Percentiles rank a stretch among this genome's conserved stretches.
phyloP scores from a whole-genome alignment of 2,113 vertebrate species.

The Callithrix jacchus region DNA sequence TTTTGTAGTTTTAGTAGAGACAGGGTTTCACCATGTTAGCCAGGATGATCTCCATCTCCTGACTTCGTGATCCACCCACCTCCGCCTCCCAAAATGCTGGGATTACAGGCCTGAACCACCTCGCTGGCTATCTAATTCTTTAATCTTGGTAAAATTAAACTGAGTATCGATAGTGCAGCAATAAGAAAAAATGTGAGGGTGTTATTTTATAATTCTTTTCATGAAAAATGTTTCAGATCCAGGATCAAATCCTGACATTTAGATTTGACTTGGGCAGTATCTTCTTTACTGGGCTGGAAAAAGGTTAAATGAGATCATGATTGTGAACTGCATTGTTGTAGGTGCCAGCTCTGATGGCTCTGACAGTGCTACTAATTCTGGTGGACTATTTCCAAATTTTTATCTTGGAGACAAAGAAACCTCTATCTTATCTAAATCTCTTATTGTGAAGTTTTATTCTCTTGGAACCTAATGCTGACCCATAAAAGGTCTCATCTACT shows the following conservation, averaged over 20 bases:
- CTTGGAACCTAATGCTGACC: background rate
- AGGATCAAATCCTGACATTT: background rate
- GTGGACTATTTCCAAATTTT: background rate
- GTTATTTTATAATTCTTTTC: background rate
- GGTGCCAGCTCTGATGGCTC: background rate
- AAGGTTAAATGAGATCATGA: background rate
- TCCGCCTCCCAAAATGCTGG: too few species aligned
- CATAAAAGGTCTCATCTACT: background rate
- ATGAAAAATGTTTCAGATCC: background rate
- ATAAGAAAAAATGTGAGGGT: background rate
- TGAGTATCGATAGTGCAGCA: background rate
- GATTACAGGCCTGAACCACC: too few species aligned
- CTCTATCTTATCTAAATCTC: background rate
- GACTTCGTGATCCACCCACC: too few species aligned
- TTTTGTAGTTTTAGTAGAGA: too few species aligned
- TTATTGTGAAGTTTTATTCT: background rate
- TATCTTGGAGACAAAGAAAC: background rate
- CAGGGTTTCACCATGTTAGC: too few species aligned
- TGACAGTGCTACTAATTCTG: background rate
- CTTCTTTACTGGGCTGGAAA: background rate
- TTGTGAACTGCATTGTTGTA: background rate
- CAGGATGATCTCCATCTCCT: too few species aligned
- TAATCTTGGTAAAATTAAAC: background rate
- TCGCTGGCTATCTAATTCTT: background rate
- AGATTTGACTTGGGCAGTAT: background rate